Evolutionary conservation across 2,113 vertebrate genomes (phyloP).

Genomic region (Camelus bactrianus): DNA sequence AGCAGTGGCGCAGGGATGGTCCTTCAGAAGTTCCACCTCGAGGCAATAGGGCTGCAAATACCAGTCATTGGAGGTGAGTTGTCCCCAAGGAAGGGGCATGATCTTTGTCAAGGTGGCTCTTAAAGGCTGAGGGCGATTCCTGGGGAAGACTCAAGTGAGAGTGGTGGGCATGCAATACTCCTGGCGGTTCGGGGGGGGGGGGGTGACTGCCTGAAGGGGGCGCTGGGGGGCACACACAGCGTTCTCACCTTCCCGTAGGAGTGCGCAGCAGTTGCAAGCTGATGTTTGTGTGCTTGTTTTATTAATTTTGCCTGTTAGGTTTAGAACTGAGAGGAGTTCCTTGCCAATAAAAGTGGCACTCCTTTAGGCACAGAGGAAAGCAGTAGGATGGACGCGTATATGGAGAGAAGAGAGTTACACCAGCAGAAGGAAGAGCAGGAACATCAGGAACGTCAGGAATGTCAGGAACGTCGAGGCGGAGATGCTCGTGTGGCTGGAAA

Average conservation of each 20-base stretch:
- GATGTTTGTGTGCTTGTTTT: neutral
- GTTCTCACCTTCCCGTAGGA: neutral
- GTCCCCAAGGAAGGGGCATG: neutral
- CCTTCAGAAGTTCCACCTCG: neutral
- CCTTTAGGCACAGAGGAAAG: neutral
- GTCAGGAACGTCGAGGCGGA: neutral
- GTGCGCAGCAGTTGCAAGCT: neutral
- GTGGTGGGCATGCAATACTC: neutral
- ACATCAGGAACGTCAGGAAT: neutral
- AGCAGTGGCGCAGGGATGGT: neutral
- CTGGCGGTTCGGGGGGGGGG: neutral
- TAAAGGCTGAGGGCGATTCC: neutral
- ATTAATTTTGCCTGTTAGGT: neutral
- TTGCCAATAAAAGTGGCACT: neutral
- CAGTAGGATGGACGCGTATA: neutral
- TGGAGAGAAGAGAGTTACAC: neutral
- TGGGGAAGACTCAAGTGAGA: neutral
- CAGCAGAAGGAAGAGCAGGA: neutral
- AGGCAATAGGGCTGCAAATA: neutral
- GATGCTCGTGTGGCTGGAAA: neutral
- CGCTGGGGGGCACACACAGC: fast-evolving
- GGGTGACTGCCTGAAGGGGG: neutral
- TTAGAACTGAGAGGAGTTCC: neutral
- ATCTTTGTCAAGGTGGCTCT: neutral
- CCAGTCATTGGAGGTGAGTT: neutral